Evolutionary conservation across 1,140 invertebrate genomes (phyloP).

Genomic region (Wasmannia auropunctata): DNA sequence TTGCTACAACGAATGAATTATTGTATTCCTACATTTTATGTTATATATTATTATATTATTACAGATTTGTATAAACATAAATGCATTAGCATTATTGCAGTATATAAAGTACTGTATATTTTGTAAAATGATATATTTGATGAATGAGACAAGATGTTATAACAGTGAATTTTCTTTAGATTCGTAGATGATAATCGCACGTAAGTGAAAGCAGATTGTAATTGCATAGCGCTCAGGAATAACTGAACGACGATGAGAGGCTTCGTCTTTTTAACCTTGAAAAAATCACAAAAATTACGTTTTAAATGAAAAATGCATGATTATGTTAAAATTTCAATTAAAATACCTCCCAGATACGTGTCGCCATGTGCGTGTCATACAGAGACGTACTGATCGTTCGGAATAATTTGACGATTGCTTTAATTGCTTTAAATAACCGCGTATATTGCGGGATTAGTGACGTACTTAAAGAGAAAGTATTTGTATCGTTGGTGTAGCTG

Average conservation of each 20-base stretch:
- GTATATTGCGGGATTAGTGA: conserved; percentile 4
- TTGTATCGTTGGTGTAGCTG: conserved; percentile 14
- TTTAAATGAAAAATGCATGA: not conserved
- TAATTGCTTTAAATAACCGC: conserved; percentile 29
- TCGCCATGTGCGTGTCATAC: not conserved
- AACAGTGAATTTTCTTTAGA: not conserved
- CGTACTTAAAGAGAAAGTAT: conserved; percentile 55
- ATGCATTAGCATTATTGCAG: not conserved
- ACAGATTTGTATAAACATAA: not conserved
- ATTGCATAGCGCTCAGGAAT: not conserved
- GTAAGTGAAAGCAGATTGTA: conserved; percentile 27
- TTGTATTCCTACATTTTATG: not conserved
- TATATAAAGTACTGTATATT: not conserved
- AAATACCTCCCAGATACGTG: not conserved
- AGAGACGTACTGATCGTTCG: not conserved
- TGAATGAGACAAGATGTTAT: not conserved
- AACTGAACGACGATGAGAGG: not conserved
- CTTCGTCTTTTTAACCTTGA: not conserved
- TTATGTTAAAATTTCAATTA: not conserved
- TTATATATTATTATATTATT: not conserved
- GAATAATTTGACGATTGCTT: not conserved
- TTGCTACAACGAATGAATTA: not conserved
- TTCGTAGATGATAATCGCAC: not conserved
- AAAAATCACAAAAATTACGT: not conserved
- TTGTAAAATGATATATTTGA: not conserved